Evolutionary conservation across 2,797 vertebrate species (phyloP).

Genomic region (Basileuterus tristriatus): DNA sequence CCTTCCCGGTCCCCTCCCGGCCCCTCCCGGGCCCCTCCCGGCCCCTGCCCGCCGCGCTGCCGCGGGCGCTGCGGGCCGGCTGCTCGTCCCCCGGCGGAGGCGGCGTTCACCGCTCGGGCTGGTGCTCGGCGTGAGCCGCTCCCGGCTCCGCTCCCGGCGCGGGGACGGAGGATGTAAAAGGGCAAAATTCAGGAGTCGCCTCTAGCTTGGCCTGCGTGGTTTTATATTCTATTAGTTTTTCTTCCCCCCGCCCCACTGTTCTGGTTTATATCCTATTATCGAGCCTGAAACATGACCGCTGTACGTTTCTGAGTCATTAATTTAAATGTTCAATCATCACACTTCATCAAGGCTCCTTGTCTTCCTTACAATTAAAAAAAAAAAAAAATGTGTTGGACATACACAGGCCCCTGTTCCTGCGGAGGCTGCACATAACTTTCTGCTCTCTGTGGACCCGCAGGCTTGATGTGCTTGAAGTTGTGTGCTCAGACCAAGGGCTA

Average conservation of each 20-base stretch:
- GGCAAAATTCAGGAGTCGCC: neutral
- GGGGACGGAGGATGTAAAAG: neutral
- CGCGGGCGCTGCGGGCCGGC: neutral
- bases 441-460: accelerated
- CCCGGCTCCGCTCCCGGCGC: neutral
- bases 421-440: neutral
- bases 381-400: neutral
- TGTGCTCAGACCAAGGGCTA: neutral
- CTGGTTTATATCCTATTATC: neutral
- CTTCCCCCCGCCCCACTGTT: accelerated
- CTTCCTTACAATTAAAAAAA: neutral
- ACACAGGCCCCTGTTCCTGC: neutral
- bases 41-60: neutral
- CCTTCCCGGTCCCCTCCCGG: too few relatives aligned
- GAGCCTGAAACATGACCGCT: neutral
- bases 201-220: neutral
- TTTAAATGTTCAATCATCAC: neutral
- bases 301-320: constrained; percentile 13
- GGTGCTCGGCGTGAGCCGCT: neutral
- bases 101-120: neutral
- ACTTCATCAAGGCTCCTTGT: neutral
- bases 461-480: neutral
- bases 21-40: neutral
- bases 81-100: neutral
- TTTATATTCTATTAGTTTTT: neutral